Conservation (phyloP, 2,888 invertebrate species). For the Autographa pulchrina region DNA sequence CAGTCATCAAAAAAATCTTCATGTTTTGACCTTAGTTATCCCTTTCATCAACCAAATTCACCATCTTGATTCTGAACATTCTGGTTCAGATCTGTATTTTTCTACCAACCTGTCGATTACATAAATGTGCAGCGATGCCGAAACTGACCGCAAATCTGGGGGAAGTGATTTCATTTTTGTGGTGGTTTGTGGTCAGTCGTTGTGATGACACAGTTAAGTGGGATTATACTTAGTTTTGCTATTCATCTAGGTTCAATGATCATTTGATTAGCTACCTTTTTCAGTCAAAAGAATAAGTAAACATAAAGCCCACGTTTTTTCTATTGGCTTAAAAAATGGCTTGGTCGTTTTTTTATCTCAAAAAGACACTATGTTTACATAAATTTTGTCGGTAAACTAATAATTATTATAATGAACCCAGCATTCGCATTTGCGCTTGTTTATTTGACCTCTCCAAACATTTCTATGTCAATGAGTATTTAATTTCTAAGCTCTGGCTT, state of each 20-base stretch:
- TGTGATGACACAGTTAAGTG: slow-evolving; percentile 18
- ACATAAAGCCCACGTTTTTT: too few species aligned
- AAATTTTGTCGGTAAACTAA: too few species aligned
- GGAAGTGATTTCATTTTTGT: slow-evolving; percentile 38
- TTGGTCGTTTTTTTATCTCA: too few species aligned
- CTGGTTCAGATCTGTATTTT: slow-evolving; percentile 21
- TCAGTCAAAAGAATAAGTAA: neutral
- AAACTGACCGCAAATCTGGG: slow-evolving; percentile 49
- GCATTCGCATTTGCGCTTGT: too few species aligned
- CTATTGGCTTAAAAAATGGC: too few species aligned
- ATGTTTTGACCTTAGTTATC: too few species aligned
- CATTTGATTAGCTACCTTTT: neutral
- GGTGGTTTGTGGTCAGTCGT: slow-evolving; percentile 30
- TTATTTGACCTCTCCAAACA: neutral
- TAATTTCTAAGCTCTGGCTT: neutral
- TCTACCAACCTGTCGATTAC: slow-evolving; percentile 26
- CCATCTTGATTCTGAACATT: slow-evolving; percentile 13
- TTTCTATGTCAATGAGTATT: neutral
- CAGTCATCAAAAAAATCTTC: too few species aligned
- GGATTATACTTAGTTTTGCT: neutral
- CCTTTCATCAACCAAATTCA: slow-evolving; percentile 4
- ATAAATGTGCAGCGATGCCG: slow-evolving; percentile 34
- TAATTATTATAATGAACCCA: too few species aligned
- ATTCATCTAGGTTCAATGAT: neutral
- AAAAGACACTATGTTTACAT: too few species aligned